Percentiles rank a stretch among this genome's conserved stretches.
Evolutionary conservation across 2,113 vertebrate species (phyloP).

Genomic region (Phylloscopus whistleri): DNA sequence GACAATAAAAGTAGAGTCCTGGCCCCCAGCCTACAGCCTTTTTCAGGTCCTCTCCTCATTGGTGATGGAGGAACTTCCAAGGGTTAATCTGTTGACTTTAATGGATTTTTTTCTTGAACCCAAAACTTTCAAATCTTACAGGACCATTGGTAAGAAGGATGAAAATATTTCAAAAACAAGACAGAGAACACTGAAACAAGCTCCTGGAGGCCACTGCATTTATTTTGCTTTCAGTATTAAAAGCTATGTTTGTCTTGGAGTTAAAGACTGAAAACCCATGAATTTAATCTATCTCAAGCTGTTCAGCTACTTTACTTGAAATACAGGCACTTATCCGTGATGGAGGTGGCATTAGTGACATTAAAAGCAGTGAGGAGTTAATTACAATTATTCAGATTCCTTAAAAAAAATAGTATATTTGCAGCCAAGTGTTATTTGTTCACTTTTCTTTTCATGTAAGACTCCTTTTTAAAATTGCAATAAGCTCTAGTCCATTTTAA

Average conservation of each 20-base stretch:
- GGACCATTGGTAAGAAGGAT: rapidly evolving
- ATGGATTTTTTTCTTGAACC: neutral
- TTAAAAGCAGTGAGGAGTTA: neutral
- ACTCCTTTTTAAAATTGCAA: neutral
- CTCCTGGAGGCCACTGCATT: neutral
- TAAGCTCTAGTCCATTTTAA: neutral
- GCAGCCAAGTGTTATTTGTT: neutral
- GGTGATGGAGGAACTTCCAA: neutral
- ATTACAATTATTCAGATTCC: neutral
- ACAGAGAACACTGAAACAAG: neutral
- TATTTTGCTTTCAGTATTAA: neutral
- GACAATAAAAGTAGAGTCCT: neutral
- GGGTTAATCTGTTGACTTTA: neutral
- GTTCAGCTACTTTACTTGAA: neutral
- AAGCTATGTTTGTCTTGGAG: neutral
- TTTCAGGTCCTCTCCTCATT: neutral
- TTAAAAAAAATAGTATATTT: neutral
- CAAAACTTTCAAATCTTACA: neutral
- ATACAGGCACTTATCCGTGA: neutral
- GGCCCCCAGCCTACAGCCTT: neutral
- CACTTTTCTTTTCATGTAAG: neutral
- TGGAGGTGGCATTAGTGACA: neutral
- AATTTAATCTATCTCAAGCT: neutral
- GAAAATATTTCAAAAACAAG: neutral
- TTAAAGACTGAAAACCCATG: neutral